These are phyloP conservation scores for Drosophila mimetica DNA, from an alignment of 2,888 invertebrate genomes.

Conservation along the genomic window DNA sequence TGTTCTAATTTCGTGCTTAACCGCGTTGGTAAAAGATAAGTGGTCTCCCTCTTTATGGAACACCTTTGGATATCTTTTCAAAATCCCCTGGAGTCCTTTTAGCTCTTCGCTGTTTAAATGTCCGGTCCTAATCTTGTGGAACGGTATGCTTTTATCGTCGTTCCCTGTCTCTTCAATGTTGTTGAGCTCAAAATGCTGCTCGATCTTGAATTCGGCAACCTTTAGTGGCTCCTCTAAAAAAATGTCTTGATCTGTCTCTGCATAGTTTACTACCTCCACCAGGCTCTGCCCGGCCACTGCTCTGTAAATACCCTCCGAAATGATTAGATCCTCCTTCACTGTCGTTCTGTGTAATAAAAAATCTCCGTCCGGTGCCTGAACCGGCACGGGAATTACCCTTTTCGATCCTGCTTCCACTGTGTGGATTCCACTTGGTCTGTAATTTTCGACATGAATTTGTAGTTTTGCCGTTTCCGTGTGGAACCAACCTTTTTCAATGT, in stretches of 20 bases:
- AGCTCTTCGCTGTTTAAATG: slow-evolving; percentile 1
- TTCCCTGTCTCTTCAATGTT: slow-evolving; percentile 6
- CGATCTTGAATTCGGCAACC: not conserved
- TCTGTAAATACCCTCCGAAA: not conserved
- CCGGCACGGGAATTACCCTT: too few species aligned
- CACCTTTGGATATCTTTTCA: too few species aligned
- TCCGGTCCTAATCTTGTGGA: too few species aligned
- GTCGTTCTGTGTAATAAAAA: not conserved
- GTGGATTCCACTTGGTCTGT: too few species aligned
- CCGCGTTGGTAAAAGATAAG: not conserved
- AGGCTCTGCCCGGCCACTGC: too few species aligned
- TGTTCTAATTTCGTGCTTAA: slow-evolving; percentile 8
- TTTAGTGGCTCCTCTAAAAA: slow-evolving; percentile 1
- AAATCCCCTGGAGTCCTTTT: not conserved
- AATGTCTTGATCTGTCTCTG: not conserved
- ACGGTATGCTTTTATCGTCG: slow-evolving; percentile 1
- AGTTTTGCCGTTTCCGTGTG: too few species aligned
- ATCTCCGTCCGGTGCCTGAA: not conserved
- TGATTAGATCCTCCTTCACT: slow-evolving; percentile 1
- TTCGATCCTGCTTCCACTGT: too few species aligned
- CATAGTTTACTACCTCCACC: slow-evolving; percentile 2
- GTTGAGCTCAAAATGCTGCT: too few species aligned
- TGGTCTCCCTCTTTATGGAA: not conserved
- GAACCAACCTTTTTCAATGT: too few species aligned
- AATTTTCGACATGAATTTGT: too few species aligned